phyloP scores from a whole-genome alignment of 2,797 vertebrate species.

The Enteromius radiatus region DNA sequence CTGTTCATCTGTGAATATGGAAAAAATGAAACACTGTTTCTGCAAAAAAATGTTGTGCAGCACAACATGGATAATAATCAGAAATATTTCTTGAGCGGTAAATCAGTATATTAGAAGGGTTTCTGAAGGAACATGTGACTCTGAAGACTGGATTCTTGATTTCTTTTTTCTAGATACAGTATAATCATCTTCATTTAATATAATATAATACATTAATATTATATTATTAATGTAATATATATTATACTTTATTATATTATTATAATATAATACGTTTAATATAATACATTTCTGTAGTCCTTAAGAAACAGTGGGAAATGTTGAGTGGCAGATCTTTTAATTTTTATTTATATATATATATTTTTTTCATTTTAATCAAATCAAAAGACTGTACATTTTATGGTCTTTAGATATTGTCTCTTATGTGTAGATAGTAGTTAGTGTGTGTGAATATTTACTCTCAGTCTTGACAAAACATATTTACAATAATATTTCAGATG shows the following conservation, averaged over 20 bases:
- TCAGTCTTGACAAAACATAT: not conserved
- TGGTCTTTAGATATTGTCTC: not conserved
- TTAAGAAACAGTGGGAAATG: not conserved
- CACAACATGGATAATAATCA: not conserved
- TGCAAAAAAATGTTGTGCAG: not conserved
- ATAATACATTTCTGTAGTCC: not conserved
- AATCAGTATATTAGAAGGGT: not conserved
- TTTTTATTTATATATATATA: not conserved
- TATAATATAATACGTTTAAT: too few species aligned
- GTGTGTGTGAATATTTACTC: not conserved
- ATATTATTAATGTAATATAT: too few species aligned
- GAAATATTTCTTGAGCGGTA: not conserved
- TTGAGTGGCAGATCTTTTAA: not conserved
- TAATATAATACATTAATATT: not conserved
- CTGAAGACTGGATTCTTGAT: not conserved
- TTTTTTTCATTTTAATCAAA: not conserved
- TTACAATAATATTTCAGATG: conserved; percentile 1
- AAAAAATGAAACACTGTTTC: not conserved
- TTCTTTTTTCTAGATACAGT: not conserved
- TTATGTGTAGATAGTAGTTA: not conserved
- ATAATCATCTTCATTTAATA: not conserved
- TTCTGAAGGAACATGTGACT: not conserved
- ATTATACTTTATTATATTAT: too few species aligned
- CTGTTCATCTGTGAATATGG: not conserved
- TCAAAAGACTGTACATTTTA: not conserved